Base-by-base conservation (phyloP, 2,113 vertebrate genomes). In the Percopsis transmontana region DNA sequence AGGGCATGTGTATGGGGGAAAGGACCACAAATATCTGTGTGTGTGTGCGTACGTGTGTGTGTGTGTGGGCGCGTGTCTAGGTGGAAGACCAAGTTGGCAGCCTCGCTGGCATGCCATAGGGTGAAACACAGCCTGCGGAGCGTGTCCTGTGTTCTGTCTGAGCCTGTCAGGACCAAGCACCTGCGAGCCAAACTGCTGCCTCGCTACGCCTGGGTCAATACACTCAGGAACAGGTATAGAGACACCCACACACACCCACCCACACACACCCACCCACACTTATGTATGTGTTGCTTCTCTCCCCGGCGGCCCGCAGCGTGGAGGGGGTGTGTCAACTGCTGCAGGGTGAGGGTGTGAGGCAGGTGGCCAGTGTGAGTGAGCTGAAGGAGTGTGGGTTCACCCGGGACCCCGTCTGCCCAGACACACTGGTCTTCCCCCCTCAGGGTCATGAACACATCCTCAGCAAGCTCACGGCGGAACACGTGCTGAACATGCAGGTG, bases 141-240 rank as follows among this genome's bases (percentile, higher is more conserved):
- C n/a, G 82, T 97, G 66, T 93, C 96, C 7, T 84, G 89, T 23
- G 85, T 94, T 76, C 84, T 99, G 19, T 92, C 95, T 13, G 91
- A 94, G 77, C 57, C 45, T 0, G 44, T 97, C 54, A 88, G 87
- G 55, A 92, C 85, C 48, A 96, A 93, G 83, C 93, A 96, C 27
- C 84, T 90, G 58, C 87, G 87, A 69, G 91, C 92, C 52, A 93
- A 89, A 20, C 79, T 64, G 21, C 74, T 98, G 70, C 96, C 95
- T 0, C 23, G 94, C 3, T 96, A 90, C 39, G 92, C 90, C 23
- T 98, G 97, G 96, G 86, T 98, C 83, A 96, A 97, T 75, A 93
- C 93, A 39, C 69, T 88, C 39, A 94, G 92, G 88, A 82, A 76
- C 76, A 96, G 94, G 96, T 96, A 85, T 12, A n/a, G 20, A n/a